Conservation (phyloP, 2,797 vertebrate genomes). For the Kryptolebias ocellatus region DNA sequence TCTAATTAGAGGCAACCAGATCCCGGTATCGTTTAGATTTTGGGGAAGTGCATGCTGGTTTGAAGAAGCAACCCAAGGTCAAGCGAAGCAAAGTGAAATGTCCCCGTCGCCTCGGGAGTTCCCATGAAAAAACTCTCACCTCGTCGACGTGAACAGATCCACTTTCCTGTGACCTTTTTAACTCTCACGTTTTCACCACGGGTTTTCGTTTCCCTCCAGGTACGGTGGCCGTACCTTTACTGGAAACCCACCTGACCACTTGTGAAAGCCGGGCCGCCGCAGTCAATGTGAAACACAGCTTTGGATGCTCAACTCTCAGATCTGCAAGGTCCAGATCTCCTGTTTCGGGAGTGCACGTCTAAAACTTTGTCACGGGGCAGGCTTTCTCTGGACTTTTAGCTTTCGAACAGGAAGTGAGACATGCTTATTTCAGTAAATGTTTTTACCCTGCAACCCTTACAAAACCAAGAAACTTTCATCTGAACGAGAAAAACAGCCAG, state of each 20-base stretch:
- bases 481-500: not conserved
- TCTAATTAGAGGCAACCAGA: not conserved
- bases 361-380: too few species aligned
- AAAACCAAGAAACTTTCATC: too few species aligned
- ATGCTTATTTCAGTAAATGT: too few species aligned
- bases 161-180: conserved; percentile 62
- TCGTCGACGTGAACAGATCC: conserved; percentile 47
- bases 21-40: not conserved
- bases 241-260: not conserved
- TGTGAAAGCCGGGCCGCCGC: conserved; percentile 2
- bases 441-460: too few species aligned
- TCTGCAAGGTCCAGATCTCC: conserved; percentile 18
- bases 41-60: conserved; percentile 40
- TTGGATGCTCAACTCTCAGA: not conserved
- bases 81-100: conserved; percentile 26
- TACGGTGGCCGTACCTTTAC: conserved; percentile 19
- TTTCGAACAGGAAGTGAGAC: too few species aligned
- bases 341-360: conserved; percentile 2
- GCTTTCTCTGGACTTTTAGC: too few species aligned
- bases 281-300: conserved; percentile 6
- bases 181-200: conserved; percentile 14
- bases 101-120: conserved; percentile 41
- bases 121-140: conserved; percentile 50
- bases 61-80: conserved; percentile 2
- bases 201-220: conserved; percentile 49